Evolutionary conservation across 2,888 invertebrate species (phyloP).

Genomic region (Standfussiana lucernea): DNA sequence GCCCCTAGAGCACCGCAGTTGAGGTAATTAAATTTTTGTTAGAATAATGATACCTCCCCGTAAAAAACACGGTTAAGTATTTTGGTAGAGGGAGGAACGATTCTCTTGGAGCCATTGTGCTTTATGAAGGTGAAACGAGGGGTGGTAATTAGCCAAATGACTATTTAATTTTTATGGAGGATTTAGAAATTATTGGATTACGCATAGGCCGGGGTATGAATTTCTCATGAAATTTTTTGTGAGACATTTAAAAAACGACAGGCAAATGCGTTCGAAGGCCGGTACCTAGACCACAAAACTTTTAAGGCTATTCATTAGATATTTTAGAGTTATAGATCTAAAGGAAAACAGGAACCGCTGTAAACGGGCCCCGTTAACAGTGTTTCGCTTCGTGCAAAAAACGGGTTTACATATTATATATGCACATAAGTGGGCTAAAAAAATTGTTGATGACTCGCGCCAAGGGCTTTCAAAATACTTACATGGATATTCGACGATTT

Average conservation of each 20-base stretch:
- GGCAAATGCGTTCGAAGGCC: background rate
- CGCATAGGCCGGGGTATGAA: background rate
- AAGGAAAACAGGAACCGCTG: background rate
- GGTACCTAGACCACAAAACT: slow-evolving; percentile 46
- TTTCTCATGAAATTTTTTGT: slow-evolving; percentile 22
- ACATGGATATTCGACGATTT: background rate
- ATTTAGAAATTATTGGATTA: slow-evolving; percentile 47
- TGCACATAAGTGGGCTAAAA: background rate
- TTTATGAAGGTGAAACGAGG: slow-evolving; percentile 67
- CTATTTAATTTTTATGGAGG: slow-evolving; percentile 55
- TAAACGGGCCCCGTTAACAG: no score
- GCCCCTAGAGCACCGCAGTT: slow-evolving; percentile 79
- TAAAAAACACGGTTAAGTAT: slow-evolving; percentile 72
- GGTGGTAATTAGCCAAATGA: slow-evolving; percentile 65
- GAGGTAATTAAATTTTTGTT: slow-evolving; percentile 86
- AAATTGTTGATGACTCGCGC: background rate
- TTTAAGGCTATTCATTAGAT: slow-evolving; percentile 51
- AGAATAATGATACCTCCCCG: slow-evolving; percentile 75
- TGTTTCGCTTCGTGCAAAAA: background rate
- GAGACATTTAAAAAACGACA: slow-evolving; percentile 3
- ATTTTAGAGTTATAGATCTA: background rate
- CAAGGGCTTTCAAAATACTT: background rate
- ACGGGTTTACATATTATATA: background rate
- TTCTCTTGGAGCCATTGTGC: slow-evolving; percentile 65
- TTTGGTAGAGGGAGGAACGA: slow-evolving; percentile 67